A percentile compares a stretch with the other conserved stretches of the same genome.
These are phyloP conservation scores for Spea multiplicata DNA, from an alignment of 2,113 vertebrate species.

Conservation along the genomic window DNA sequence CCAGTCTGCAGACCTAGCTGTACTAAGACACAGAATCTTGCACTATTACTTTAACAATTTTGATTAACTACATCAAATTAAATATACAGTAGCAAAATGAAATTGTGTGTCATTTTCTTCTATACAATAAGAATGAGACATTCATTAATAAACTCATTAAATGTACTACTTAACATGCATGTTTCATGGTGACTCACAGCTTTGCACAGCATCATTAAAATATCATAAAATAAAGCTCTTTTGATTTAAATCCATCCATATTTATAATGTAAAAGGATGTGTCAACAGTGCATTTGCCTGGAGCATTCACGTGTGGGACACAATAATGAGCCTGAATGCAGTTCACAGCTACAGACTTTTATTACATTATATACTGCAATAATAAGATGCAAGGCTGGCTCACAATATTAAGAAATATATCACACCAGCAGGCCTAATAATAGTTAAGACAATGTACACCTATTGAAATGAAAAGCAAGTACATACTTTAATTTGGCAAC, in stretches of 20 bases:
- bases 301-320: conserved; percentile 20
- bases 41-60: too few relatives aligned
- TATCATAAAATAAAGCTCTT: conserved; percentile 42
- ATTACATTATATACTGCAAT: conserved; percentile 3
- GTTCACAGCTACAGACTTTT: not conserved
- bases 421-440: not conserved
- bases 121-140: conserved; percentile 10
- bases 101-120: not conserved
- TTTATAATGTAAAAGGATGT: conserved; percentile 40
- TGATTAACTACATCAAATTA: conserved; percentile 4
- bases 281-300: conserved; percentile 37
- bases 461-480: conserved; percentile 1
- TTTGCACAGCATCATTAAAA: conserved; percentile 38
- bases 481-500: not conserved
- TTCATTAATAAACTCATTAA: conserved; percentile 40
- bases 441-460: not conserved
- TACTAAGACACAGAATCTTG: too few relatives aligned
- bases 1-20: too few relatives aligned
- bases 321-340: conserved; percentile 17
- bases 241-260: conserved; percentile 44
- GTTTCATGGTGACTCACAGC: conserved; percentile 32
- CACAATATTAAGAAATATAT: not conserved
- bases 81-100: conserved; percentile 8
- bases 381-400: not conserved
- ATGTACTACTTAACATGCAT: conserved; percentile 37